Evolutionary conservation across 2,888 invertebrate genomes (phyloP), one percentile per base, ranked within the genome.

Genomic region (Mycalesis mineus): DNA sequence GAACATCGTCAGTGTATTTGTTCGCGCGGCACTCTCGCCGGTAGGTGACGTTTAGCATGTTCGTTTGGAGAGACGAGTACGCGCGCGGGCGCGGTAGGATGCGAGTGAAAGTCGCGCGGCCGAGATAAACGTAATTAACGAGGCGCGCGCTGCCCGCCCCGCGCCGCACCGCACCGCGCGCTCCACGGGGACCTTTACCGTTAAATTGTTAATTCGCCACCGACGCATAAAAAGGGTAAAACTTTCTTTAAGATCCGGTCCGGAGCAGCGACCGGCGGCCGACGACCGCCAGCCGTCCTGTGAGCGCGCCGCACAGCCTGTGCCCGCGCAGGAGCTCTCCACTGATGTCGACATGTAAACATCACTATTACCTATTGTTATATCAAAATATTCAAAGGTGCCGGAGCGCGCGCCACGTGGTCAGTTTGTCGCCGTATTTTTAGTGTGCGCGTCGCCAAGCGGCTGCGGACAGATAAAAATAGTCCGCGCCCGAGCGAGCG

Each of bases 51-150:
- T 22, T 45, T 33, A 45, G 17, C 44, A 50, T 29, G 50, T 41
- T 31, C 44, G 54, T 42, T 49, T 42, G 54, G 14, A 50, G 48
- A 50, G 40, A 33, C 44, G 39, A 39, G 48, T 39, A 44, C 37
- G 22, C 37, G 58, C 49, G 14, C 2, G 9, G 15, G 31, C 9
- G 13, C 17, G 41, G 17, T 13, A 53, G 49, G 55, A 51, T 51
- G 33, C 44, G 42, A 55, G 58, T 37, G 58, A 58, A 58, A 58
- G 58, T 54, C 37, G 36, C 29, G 56, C 15, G 15, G n/a, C n/a
- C n/a, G n/a, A n/a, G 48, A 51, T 52, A 15, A 40, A 53, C 41
- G 52, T 37, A 48, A 55, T 51, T 59, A 56, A 56, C 36, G 49
- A 15, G 31, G 37, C 7, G 51, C 40, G 28, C 22, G 9, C 39